These are phyloP conservation scores for Mesembrinibis cayennensis DNA, from an alignment of 2,113 vertebrate genomes.

Conservation along the genomic window DNA sequence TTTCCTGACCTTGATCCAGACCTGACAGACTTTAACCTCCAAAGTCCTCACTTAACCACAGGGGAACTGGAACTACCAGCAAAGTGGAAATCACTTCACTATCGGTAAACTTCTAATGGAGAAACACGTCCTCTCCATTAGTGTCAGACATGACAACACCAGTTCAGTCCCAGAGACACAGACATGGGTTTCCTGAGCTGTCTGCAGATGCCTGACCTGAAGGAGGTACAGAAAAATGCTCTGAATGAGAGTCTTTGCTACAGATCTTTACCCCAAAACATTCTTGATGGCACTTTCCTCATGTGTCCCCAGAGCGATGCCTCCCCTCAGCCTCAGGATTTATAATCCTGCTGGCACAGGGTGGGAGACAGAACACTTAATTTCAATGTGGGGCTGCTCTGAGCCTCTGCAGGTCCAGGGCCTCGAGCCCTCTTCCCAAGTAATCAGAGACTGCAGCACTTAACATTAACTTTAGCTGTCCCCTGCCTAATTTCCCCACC, in stretches of 20 bases:
- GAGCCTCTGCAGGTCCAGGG: neutral
- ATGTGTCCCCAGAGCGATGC: neutral
- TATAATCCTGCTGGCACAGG: neutral
- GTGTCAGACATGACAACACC: neutral
- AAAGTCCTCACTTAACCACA: neutral
- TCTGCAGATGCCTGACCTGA: neutral
- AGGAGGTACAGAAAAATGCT: neutral
- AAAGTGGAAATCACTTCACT: neutral
- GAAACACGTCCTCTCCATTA: neutral
- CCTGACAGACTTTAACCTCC: conserved; percentile 39
- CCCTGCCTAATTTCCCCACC: neutral
- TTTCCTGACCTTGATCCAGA: conserved; percentile 49
- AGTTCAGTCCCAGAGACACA: neutral
- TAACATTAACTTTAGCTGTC: neutral
- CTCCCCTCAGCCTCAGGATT: neutral
- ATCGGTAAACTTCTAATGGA: neutral
- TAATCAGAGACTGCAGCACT: neutral
- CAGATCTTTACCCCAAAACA: neutral
- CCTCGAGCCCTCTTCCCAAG: neutral
- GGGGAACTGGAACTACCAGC: neutral
- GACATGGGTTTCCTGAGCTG: neutral
- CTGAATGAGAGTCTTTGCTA: neutral
- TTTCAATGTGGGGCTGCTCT: neutral
- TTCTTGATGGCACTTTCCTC: no score
- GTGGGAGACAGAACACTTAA: neutral